Evolutionary conservation across 2,113 vertebrate genomes (phyloP).

Genomic region (Phrynosoma platyrhinos): DNA sequence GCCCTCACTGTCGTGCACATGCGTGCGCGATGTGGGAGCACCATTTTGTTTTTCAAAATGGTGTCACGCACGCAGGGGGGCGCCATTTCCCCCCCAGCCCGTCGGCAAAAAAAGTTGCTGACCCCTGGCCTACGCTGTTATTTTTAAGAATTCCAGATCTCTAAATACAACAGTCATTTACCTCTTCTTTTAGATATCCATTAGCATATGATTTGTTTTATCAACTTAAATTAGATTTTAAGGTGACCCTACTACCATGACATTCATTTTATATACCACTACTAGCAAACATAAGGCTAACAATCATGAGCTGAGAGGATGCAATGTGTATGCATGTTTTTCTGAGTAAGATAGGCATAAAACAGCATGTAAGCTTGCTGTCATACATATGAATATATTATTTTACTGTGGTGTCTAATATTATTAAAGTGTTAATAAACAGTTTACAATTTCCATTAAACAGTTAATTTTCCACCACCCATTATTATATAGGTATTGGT

Average conservation of each 20-base stretch:
- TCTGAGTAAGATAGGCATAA: neutral
- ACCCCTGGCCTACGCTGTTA: neutral
- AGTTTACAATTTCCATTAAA: neutral
- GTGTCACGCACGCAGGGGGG: no score
- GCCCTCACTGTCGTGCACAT: no score
- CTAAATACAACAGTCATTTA: no score
- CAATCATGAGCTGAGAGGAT: neutral
- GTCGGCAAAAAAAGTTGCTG: no score
- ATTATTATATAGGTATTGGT: slow-evolving; percentile 88
- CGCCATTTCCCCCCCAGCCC: no score
- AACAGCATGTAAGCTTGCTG: slow-evolving; percentile 3
- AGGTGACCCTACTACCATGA: neutral
- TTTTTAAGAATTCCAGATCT: neutral
- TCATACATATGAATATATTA: neutral
- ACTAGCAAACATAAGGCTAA: neutral
- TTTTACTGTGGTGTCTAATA: neutral
- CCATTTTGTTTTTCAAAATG: no score
- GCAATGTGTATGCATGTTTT: neutral
- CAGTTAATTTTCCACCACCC: neutral
- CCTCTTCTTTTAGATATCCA: neutral
- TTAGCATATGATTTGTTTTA: neutral
- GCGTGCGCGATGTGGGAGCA: no score
- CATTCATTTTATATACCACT: neutral
- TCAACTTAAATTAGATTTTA: neutral
- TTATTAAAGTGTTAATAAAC: no score